These are phyloP conservation scores for Drosophila pegasa DNA, from an alignment of 2,888 invertebrate species.

Conservation along the genomic window DNA sequence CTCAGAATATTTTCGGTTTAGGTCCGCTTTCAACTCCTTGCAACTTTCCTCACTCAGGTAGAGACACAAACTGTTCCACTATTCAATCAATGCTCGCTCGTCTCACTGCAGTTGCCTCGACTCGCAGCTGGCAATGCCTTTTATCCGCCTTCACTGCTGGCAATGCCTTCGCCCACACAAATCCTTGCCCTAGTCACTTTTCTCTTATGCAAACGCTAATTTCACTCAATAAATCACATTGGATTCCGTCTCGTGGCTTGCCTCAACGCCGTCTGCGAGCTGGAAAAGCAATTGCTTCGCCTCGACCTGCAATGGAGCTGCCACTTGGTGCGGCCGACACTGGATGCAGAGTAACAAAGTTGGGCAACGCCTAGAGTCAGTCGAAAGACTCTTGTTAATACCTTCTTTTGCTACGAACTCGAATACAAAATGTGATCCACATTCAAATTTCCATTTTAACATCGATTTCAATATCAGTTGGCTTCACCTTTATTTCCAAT, in stretches of 20 bases:
- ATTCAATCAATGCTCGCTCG: background rate
- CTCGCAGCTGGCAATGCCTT: slow-evolving; percentile 7
- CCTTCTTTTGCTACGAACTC: background rate
- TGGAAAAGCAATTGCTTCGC: background rate
- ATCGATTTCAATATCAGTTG: background rate
- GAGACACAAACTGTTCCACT: slow-evolving; percentile 7
- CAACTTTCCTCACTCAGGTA: slow-evolving; percentile 7
- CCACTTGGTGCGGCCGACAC: background rate
- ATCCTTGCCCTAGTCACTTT: background rate
- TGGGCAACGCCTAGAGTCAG: background rate
- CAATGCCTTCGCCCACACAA: background rate
- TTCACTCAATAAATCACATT: background rate
- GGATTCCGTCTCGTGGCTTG: background rate
- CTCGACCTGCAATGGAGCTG: background rate
- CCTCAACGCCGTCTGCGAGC: background rate
- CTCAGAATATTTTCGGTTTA: background rate
- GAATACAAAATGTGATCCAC: too few species aligned
- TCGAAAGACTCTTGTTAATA: background rate
- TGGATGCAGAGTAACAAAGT: background rate
- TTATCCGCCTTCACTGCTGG: background rate
- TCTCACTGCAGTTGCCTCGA: background rate
- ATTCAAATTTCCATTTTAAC: background rate
- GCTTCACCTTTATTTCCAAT: background rate
- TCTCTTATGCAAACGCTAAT: background rate
- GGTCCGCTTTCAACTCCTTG: background rate